phyloP scores from a whole-genome alignment of 2,888 invertebrate species.

The Argyresthia goedartella region DNA sequence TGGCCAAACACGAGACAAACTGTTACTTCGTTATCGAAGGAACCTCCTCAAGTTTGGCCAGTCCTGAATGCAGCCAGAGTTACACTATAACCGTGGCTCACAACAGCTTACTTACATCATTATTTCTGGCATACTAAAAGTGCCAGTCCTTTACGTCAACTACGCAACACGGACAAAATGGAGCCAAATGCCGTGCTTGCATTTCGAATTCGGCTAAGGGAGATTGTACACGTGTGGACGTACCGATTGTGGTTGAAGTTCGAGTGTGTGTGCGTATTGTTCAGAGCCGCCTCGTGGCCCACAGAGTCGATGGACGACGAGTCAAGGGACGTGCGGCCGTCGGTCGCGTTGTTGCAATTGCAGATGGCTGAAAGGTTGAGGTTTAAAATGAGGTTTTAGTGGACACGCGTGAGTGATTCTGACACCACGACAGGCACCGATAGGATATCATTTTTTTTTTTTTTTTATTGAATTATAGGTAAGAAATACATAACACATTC shows the following conservation, averaged over 20 bases:
- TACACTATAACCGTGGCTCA: too few relatives aligned
- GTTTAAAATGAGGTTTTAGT: not conserved
- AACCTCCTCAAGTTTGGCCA: too few relatives aligned
- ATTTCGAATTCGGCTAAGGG: slow-evolving; percentile 5
- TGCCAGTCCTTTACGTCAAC: not conserved
- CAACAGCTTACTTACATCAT: too few relatives aligned
- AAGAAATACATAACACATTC: too few relatives aligned
- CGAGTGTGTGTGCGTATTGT: slow-evolving; percentile 38
- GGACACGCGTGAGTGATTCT: too few relatives aligned
- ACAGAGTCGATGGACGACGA: slow-evolving; percentile 16
- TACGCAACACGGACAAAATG: not conserved
- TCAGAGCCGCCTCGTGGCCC: slow-evolving; percentile 43
- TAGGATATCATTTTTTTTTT: too few relatives aligned
- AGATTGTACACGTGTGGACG: slow-evolving; percentile 26
- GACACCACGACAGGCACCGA: too few relatives aligned
- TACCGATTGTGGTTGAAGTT: slow-evolving; percentile 61
- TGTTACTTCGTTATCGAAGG: too few relatives aligned
- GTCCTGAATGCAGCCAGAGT: too few relatives aligned
- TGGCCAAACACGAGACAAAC: too few relatives aligned
- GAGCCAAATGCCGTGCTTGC: not conserved
- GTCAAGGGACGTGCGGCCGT: slow-evolving; percentile 49
- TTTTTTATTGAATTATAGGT: too few relatives aligned
- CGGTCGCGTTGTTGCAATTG: slow-evolving; percentile 44
- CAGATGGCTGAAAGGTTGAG: slow-evolving; percentile 48
- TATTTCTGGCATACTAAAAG: too few relatives aligned